Conservation (phyloP, 2,888 invertebrate genomes). For the Calliopum simillimum region DNA sequence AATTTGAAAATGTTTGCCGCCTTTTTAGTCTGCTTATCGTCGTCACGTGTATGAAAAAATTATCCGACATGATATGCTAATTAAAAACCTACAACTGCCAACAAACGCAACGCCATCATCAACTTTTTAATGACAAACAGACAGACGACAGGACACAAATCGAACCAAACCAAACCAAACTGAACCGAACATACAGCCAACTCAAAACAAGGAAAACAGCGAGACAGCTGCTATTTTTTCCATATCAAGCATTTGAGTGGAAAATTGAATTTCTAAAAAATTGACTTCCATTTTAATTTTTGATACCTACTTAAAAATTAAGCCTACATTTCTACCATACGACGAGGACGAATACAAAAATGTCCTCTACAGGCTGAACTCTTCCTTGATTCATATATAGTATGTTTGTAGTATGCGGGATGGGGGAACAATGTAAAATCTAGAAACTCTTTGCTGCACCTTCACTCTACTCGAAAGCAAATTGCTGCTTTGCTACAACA, state of each 20-base stretch:
- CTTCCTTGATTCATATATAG: no score
- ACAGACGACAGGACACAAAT: neutral
- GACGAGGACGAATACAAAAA: no score
- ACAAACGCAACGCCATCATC: constrained; percentile 22
- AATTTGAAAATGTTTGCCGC: neutral
- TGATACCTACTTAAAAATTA: constrained; percentile 33
- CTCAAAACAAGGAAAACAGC: neutral
- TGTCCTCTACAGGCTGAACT: no score
- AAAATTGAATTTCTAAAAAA: constrained; percentile 35
- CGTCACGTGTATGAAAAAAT: neutral
- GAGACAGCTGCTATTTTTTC: constrained; percentile 14
- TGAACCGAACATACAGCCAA: neutral
- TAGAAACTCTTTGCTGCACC: no score
- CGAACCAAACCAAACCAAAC: neutral
- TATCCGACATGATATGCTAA: constrained; percentile 32
- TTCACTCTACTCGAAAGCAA: no score
- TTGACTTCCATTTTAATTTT: constrained; percentile 36
- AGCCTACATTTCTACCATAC: neutral
- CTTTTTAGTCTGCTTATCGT: neutral
- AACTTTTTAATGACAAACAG: constrained; percentile 36
- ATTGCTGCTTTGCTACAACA: no score
- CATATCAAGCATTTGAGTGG: constrained; percentile 8
- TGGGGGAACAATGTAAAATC: no score
- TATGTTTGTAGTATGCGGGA: no score
- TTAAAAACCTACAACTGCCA: constrained; percentile 15